These are phyloP conservation scores for Baccha elongata DNA, from an alignment of 2,888 invertebrate genomes.

Conservation along the genomic window DNA sequence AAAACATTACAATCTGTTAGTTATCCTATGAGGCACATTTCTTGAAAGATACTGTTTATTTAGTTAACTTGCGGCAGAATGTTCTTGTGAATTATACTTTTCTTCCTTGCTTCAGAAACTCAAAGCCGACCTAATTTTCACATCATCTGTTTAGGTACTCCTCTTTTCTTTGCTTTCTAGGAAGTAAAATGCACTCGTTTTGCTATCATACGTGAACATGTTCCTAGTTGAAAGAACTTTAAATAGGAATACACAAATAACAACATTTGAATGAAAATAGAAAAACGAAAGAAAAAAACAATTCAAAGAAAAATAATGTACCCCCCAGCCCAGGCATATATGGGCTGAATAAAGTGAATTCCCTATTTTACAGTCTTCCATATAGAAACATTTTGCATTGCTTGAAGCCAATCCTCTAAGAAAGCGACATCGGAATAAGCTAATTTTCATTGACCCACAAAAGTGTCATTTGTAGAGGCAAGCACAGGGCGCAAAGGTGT, in stretches of 20 bases:
- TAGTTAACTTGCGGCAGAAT: conserved; percentile 12
- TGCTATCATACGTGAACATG: conserved; percentile 1
- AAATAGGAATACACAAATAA: conserved; percentile 1
- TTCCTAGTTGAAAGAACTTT: conserved; percentile 23
- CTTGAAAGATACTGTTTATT: not conserved
- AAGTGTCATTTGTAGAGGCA: conserved; percentile 21
- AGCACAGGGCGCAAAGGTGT: not conserved
- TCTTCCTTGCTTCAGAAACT: conserved; percentile 11
- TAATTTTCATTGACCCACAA: conserved; percentile 56
- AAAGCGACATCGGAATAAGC: conserved; percentile 15
- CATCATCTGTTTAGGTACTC: conserved; percentile 12
- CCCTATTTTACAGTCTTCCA: not conserved
- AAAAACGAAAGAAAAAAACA: conserved; percentile 11
- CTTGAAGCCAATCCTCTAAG: conserved; percentile 2
- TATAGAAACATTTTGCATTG: not conserved
- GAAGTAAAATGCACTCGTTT: conserved; percentile 40
- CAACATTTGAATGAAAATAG: not conserved
- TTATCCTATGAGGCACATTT: not conserved
- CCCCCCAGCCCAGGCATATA: not conserved
- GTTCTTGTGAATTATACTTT: not conserved
- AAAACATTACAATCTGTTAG: not conserved
- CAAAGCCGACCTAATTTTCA: conserved; percentile 37
- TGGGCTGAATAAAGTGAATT: conserved; percentile 9
- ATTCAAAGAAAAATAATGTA: not conserved
- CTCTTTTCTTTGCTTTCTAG: conserved; percentile 12